Evolutionary conservation across 2,797 vertebrate species (phyloP), one percentile per base, ranked within the genome.

Genomic region (Myioborus melanocephalus): DNA sequence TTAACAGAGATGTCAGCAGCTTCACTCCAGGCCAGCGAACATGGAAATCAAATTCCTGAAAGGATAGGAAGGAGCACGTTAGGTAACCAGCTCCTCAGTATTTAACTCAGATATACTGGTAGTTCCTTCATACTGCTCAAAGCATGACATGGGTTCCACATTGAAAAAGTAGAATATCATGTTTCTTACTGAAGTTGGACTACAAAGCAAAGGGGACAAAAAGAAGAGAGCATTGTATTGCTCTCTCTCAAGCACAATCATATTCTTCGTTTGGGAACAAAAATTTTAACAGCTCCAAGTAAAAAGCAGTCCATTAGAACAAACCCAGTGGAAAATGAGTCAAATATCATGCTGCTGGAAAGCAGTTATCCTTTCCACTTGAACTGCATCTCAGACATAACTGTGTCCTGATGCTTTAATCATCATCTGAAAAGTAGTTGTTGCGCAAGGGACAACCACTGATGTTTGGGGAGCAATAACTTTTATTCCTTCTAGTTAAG

Each of bases 21-120:
- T 99, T 99, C 89, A 99, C 99, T 28, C 98, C 98, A 10, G 99
- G 99, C 99, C 99, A 99, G 5, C 99, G 99, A 4, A 99, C 99
- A 13, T 99, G 99, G 93, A 99, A 99, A 97, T 99, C 99, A 98
- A 99, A 99, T 71, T 99, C 99, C 99, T 99, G 88, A 41, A 82
- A 89, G 43, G 24, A 63, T 3, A 26, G 30, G 65, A 49, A 89
- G 12, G 2, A 81, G 30, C 7, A 43, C 2, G 1, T 30, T 9
- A 60, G 72, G 12, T 14, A 72, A 23, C 2, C 0, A 70, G 30
- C 16, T n/a, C 28, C 73, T 39, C 39, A 30, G 19, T 22, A 41
- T 59, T 61, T 57, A 52, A 12, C 41, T 52, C 34, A 8, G 4
- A 32, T 32, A 28, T 22, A 32, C 34, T 27, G 34, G 22, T 10